Evolutionary conservation across 2,113 vertebrate genomes (phyloP).

Genomic region (Tychaedon coryphoeus): DNA sequence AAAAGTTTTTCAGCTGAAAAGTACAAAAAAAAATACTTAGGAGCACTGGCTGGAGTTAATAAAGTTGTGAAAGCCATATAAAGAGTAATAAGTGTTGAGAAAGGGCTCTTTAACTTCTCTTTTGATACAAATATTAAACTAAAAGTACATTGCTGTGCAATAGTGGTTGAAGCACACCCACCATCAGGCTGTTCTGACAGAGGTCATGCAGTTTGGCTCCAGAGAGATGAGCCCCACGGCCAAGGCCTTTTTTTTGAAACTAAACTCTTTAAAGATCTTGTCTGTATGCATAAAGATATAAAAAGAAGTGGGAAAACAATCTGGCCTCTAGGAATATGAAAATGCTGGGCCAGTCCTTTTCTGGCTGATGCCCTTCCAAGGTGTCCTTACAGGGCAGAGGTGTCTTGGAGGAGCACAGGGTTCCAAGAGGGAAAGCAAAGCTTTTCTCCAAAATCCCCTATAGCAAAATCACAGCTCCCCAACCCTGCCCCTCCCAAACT

Average conservation of each 20-base stretch:
- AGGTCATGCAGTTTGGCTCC: accelerated
- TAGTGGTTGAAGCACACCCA: background rate
- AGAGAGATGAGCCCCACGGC: background rate
- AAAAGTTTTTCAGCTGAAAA: background rate
- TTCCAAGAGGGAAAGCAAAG: accelerated
- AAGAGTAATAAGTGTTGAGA: background rate
- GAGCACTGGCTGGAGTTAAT: background rate
- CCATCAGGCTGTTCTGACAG: accelerated
- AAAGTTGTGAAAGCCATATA: background rate
- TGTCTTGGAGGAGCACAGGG: background rate
- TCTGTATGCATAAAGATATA: background rate
- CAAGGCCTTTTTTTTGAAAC: background rate
- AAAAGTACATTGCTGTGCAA: background rate
- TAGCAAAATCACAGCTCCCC: accelerated
- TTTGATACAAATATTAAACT: background rate
- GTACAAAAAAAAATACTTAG: background rate
- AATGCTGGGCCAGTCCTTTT: background rate
- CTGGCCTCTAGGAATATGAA: background rate
- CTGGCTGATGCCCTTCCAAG: background rate
- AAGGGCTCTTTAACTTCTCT: background rate
- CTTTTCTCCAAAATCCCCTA: background rate
- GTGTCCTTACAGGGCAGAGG: background rate
- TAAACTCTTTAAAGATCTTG: background rate
- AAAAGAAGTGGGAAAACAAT: background rate
- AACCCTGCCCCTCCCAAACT: accelerated